Conservation (phyloP, 2,888 invertebrate genomes). For the Aethes cnicana region DNA sequence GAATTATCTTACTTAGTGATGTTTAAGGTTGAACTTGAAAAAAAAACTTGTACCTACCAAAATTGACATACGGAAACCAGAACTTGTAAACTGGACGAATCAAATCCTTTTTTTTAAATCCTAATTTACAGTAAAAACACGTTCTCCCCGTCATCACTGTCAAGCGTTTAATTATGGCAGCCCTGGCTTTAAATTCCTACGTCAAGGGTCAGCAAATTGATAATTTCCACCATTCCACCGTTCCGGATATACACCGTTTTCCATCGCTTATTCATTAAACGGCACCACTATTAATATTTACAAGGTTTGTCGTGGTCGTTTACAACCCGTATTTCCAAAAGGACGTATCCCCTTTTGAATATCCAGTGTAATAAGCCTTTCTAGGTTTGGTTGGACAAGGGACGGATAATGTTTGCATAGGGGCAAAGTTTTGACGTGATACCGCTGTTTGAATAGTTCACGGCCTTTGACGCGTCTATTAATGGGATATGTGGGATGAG, state of each 20-base stretch:
- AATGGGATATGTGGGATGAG: too few relatives aligned
- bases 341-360: neutral
- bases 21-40: too few relatives aligned
- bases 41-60: too few relatives aligned
- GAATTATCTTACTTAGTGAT: too few relatives aligned
- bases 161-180: conserved; percentile 17
- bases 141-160: neutral
- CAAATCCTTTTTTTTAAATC: neutral
- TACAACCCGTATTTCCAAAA: neutral
- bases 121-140: neutral
- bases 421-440: conserved; percentile 28
- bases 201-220: conserved; percentile 27
- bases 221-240: conserved; percentile 19
- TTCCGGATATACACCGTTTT: neutral
- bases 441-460: conserved; percentile 26
- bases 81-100: neutral
- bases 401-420: conserved; percentile 20
- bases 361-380: neutral
- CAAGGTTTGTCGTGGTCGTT: conserved; percentile 8
- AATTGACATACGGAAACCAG: too few relatives aligned
- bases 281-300: conserved; percentile 29
- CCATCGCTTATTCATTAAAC: conserved; percentile 31
- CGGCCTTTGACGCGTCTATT: conserved; percentile 7
- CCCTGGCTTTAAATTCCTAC: conserved; percentile 29
- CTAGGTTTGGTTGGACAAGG: neutral